Conservation (phyloP, 2,797 vertebrate species). For the Neomorphus geoffroyi region DNA sequence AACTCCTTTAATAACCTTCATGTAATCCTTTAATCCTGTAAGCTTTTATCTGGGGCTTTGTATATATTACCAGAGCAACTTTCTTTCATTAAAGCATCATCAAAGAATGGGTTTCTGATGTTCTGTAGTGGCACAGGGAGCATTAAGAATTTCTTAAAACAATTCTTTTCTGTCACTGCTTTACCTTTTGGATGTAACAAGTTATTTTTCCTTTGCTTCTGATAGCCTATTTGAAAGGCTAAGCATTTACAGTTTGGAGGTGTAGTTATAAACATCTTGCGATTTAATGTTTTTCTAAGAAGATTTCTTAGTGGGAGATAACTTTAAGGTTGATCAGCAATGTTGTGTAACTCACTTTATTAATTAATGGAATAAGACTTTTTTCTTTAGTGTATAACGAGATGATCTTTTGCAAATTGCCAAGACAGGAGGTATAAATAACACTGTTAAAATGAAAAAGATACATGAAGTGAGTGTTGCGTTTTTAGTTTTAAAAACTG, state of each 20-base stretch:
- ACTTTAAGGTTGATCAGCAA: background rate
- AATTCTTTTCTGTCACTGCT: background rate
- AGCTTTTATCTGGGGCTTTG: slow-evolving; percentile 63
- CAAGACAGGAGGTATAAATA: background rate
- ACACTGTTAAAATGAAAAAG: background rate
- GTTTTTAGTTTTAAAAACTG: background rate
- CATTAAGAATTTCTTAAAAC: background rate
- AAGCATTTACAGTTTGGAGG: background rate
- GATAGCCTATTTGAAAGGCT: background rate
- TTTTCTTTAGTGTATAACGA: background rate
- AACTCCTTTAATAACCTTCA: slow-evolving; percentile 52
- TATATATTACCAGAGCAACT: slow-evolving; percentile 63
- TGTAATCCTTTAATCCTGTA: slow-evolving; percentile 69
- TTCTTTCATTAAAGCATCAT: slow-evolving; percentile 67
- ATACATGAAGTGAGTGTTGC: background rate
- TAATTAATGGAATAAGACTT: background rate
- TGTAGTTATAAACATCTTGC: background rate
- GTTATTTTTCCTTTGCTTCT: background rate
- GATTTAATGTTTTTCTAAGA: background rate
- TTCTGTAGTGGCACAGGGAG: slow-evolving; percentile 18
- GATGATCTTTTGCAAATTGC: slow-evolving; percentile 13
- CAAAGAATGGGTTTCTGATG: slow-evolving; percentile 56
- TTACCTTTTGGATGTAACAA: background rate
- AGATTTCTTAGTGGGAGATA: background rate
- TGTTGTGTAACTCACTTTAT: background rate